Base-by-base conservation (phyloP, 2,888 invertebrate genomes). In the Seira sanloemensis region DNA sequence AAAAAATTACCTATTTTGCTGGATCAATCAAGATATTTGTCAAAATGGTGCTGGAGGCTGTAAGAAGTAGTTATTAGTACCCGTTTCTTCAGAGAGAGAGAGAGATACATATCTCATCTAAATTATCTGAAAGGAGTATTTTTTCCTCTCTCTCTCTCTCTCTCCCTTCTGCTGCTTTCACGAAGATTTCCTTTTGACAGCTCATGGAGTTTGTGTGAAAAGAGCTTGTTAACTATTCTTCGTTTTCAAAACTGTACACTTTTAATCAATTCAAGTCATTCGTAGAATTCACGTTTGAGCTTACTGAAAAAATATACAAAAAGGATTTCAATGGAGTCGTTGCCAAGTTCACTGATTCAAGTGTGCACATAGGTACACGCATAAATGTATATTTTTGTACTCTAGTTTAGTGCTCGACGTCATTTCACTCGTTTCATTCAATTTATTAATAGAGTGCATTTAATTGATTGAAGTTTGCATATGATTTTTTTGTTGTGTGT, bases 21-120 rank as follows among this genome's bases (percentile, higher is more conserved):
- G 72, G 50, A 72, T 73, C 69, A 69, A 27, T 58, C 50, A 24
- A 78, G 71, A 62, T 77, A 82, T 82, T 82, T 82, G 82, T 82
- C 82, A 82, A 82, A 82, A 82, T 18, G 54, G 18, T 18, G 77
- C 82, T 82, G 24, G 62, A 77, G 82, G 82, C 77, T 71, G 82
- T 71, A 66, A 75, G 37, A 66, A 72, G 77, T 82, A 74, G 37
- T 37, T 37, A 37, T 37, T 37, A 37, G 7, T 37, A 37, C 37
- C 37, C 37, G 37, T 37, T 37, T 12, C 12, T 37, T 12, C 37
- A 37, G n/a, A n/a, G n/a, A n/a, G n/a, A n/a, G n/a, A n/a, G n/a
- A n/a, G 37, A 37, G 5, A 12, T 37, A 12, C 12, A 37, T 37
- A 9, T 37, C 37, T 37, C 37, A 9, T 37, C 37, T 12, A 9